Evolutionary conservation across 2,888 invertebrate species (phyloP).

Genomic region (Thecophora atra): DNA sequence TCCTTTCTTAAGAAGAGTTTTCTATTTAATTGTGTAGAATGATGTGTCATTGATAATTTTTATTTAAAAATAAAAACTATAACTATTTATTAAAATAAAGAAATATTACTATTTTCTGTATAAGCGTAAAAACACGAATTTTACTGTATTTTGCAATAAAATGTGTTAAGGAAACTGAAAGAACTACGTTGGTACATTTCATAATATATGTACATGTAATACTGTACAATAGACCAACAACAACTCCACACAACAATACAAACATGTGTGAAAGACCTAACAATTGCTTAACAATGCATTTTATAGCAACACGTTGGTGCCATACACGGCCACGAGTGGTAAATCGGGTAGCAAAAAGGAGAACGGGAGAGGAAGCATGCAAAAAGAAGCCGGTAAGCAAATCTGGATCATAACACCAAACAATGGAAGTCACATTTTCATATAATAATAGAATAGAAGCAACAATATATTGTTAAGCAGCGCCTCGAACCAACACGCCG

Average conservation of each 20-base stretch:
- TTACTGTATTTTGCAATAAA: conserved; percentile 11
- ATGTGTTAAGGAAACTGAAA: conserved; percentile 39
- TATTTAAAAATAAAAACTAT: background rate
- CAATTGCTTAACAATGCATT: conserved; percentile 6
- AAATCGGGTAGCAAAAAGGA: background rate
- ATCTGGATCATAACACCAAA: conserved; percentile 24
- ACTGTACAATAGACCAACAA: conserved; percentile 42
- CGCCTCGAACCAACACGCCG: background rate
- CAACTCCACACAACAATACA: conserved; percentile 18
- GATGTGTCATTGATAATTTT: background rate
- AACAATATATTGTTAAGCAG: conserved; percentile 21
- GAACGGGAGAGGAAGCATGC: background rate
- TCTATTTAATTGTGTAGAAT: background rate
- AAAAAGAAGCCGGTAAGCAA: conserved; percentile 20
- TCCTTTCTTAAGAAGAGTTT: background rate
- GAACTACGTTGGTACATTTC: too few species aligned
- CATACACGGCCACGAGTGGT: background rate
- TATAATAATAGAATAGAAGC: conserved; percentile 15
- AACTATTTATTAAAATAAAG: background rate
- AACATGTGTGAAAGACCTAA: conserved; percentile 18
- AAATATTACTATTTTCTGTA: background rate
- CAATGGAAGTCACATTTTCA: conserved; percentile 29
- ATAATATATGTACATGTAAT: conserved; percentile 39
- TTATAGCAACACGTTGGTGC: conserved; percentile 32
- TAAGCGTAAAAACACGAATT: background rate